Evolutionary conservation across 2,113 vertebrate species (phyloP), one percentile per base, ranked within the genome.

Genomic region (Epinephelus lanceolatus): DNA sequence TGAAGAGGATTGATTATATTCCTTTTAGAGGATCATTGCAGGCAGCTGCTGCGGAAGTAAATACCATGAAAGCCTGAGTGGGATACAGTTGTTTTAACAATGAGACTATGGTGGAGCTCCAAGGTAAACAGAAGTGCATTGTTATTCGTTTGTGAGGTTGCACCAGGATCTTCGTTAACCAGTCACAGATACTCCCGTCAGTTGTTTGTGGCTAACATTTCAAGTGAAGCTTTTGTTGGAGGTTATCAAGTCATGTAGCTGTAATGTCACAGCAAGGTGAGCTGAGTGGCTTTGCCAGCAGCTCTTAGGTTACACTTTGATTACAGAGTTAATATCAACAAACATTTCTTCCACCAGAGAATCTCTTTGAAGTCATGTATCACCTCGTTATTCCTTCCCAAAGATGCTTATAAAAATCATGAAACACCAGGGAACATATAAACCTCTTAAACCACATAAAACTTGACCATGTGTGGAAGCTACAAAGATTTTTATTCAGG

Each of bases 11-110:
- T 89, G 84, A 83, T 89, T 81, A 53, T 81, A 66, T 82, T 89
- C 37, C 80, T 91, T 83, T 86, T 85, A 42, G 72, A 71, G 80
- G 85, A 88, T 91, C 84, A 90, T 84, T 68, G 67, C 45, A 45
- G 47, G 78, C 92, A 93, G 89, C 86, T 89, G 90, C 53, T 66
- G 63, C 27, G 76, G 84, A 92, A 91, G 88, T 72, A 62, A 90
- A 85, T 72, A 56, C 73, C 80, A 47, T 60, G 82, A 83, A 74
- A 86, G 76, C 76, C 80, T 6, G 71, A 83, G 84, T 76, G 77
- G 60, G 83, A 72, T 72, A 59, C 82, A 84, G 84, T 65, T 84
- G 85, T 88, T 93, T 92, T 80, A 86, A 88, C 80, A 85, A 76
- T 70, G 88, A 88, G 56, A 27, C 25, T 1, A 11, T 19, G 76